Percentiles rank a stretch among this genome's conserved stretches.
These are phyloP conservation scores for Pachyseris speciosa DNA, from an alignment of 64 coral and sea anemone genomes.

Conservation along the genomic window DNA sequence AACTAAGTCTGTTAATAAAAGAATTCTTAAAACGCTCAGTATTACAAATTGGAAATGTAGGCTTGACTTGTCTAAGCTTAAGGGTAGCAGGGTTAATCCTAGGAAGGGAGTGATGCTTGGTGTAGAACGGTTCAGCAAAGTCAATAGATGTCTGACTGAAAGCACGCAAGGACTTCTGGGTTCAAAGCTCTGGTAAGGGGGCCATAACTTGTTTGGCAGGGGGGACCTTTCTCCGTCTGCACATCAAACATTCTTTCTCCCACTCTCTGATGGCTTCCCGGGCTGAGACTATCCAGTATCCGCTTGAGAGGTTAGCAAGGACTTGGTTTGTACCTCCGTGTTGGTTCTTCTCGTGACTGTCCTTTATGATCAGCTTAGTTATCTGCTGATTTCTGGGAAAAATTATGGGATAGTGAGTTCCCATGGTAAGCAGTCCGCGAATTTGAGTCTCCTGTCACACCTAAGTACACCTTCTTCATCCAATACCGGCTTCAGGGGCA, in stretches of 20 bases:
- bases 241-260: conserved; percentile 56
- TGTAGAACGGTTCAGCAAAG: neutral
- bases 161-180: conserved; percentile 30
- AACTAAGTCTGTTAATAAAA: too few species aligned
- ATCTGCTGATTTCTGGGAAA: too few species aligned
- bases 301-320: conserved; percentile 12
- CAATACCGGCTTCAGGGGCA: too few species aligned
- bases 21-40: too few species aligned
- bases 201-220: conserved; percentile 66
- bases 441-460: too few species aligned
- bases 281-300: conserved; percentile 58
- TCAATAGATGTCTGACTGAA: conserved; percentile 53
- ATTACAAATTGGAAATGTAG: too few species aligned
- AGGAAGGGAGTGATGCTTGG: too few species aligned
- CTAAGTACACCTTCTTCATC: too few species aligned
- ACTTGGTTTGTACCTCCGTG: conserved; percentile 66
- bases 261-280: conserved; percentile 66
- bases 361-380: conserved; percentile 58
- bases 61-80: too few species aligned
- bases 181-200: conserved; percentile 51
- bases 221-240: conserved; percentile 57
- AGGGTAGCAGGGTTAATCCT: too few species aligned
- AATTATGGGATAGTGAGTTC: too few species aligned
- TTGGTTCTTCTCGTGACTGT: conserved; percentile 12
- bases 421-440: too few species aligned